Base-by-base conservation (phyloP, 2,797 vertebrate genomes). In the Philypnodon macrostomus region DNA sequence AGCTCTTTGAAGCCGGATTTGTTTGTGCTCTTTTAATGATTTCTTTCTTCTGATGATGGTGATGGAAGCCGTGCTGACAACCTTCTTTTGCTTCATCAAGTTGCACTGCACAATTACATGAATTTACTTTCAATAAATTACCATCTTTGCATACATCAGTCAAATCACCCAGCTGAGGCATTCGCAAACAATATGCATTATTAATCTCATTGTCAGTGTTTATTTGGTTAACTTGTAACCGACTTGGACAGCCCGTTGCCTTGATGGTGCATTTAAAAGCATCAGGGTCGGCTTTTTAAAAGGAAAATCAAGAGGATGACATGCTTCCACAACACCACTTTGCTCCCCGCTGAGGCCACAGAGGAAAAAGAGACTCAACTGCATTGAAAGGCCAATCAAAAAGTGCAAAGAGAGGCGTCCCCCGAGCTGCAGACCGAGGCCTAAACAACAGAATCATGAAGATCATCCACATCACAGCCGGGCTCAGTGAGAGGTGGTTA, bases 41-140 rank as follows among this genome's bases (percentile, higher is more conserved):
- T 85, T 88, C 81, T 83, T 75, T 85, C 71, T 77, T 87, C 78
- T 88, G 83, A 73, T 91, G 91, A 88, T 93, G n/a, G n/a, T n/a
- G 92, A 94, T 90, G 90, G 90, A 91, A 95, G 89, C 91, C 88
- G 90, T 85, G 86, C 90, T 93, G 92, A 95, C 92, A n/a, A 96
- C 93, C 88, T 92, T 92, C 91, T 93, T 94, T 91, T 95, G 91
- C 89, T 93, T 92, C 91, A 95, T 95, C 93, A 94, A 95, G 91
- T 88, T 91, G 93, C 67, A 87, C 76, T 89, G 88, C 91, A 90
- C 89, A 95, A 94, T 93, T 92, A 95, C 87, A 93, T 91, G 91
- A 94, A 97, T 95, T 94, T 93, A 93, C 90, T 95, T 96, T 95
- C 92, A 95, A 98, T 95, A 95, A 95, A 96, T 94, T 94, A 96